Base-by-base conservation (phyloP, 2,113 vertebrate genomes). In the Anguilla rostrata region DNA sequence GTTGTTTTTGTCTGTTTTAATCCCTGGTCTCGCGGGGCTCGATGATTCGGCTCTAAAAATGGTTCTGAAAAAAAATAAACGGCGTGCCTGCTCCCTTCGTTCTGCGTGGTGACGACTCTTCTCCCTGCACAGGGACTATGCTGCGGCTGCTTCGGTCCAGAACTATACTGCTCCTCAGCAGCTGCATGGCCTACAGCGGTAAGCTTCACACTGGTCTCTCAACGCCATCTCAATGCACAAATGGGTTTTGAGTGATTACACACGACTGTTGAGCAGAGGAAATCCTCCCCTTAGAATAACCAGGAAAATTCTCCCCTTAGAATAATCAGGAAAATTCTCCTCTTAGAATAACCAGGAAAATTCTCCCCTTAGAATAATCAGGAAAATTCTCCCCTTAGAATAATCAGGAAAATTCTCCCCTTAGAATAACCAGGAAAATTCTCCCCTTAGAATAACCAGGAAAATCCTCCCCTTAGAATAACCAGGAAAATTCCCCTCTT, bases 111-210 rank as follows among this genome's bases (percentile, higher is more conserved):
- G 78, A 78, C 34, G 46, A 79, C 39, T 91, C 29, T 78, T 49
- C 26, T 90, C 20, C 85, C 2, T 82, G 87, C 89, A 40, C 89
- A 99, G 98, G 94, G 90, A 98, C 93, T 82, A 97, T 98, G 83
- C 91, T 98, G 82, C 95, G 95, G 80, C 90, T 99, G 43, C 94
- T 96, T 82, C 94, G 95, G 90, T 97, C 95, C 56, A 98, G 96
- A 91, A 96, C 97, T 46, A 97, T 99, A 87, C 87, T 99, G 63
- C 95, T 99, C 0, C 96, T 99, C 53, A 97, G 97, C 84, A 88
- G 97, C 39, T 97, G 97, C 80, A 99, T 98, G 93, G 98, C 96
- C 0, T 99, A 99, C 90, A 99, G 97, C 89, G 98, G 98, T 99
- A 93, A 94, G 94, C 86, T 20, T 0, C n/a, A 34, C 34, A 1